These are phyloP conservation scores for Actinia equina DNA, from an alignment of 64 coral and sea anemone species.

Conservation along the genomic window DNA sequence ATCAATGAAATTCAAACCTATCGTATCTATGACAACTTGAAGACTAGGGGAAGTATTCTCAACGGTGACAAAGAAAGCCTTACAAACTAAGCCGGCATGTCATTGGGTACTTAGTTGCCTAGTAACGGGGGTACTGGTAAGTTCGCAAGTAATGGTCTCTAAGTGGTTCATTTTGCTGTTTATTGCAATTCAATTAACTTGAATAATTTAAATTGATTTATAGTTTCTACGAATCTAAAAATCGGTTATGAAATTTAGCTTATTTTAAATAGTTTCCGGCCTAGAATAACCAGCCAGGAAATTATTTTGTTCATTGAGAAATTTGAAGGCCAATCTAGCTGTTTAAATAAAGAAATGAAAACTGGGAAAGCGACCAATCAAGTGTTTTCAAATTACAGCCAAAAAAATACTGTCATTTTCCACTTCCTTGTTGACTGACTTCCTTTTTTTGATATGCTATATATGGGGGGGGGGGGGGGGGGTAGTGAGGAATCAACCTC, in stretches of 20 bases:
- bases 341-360: too few relatives aligned
- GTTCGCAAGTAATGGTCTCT: neutral
- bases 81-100: neutral
- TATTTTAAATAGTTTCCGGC: neutral
- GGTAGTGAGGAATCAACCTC: too few relatives aligned
- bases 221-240: too few relatives aligned
- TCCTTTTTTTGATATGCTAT: too few relatives aligned
- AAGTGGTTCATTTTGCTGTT: slow-evolving; percentile 8
- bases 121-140: neutral
- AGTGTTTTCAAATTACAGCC: too few relatives aligned
- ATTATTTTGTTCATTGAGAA: too few relatives aligned
- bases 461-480: too few relatives aligned
- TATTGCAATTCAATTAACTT: neutral
- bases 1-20: neutral
- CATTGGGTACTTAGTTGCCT: slow-evolving; percentile 8
- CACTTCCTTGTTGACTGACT: too few relatives aligned
- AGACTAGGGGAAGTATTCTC: neutral
- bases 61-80: neutral
- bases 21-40: neutral
- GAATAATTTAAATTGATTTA: neutral
- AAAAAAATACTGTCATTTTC: too few relatives aligned
- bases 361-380: too few relatives aligned
- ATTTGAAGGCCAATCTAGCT: too few relatives aligned
- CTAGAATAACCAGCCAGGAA: neutral
- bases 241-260: neutral